These are phyloP conservation scores for Pteropus rufus DNA, from an alignment of 2,797 vertebrate species.

Conservation along the genomic window DNA sequence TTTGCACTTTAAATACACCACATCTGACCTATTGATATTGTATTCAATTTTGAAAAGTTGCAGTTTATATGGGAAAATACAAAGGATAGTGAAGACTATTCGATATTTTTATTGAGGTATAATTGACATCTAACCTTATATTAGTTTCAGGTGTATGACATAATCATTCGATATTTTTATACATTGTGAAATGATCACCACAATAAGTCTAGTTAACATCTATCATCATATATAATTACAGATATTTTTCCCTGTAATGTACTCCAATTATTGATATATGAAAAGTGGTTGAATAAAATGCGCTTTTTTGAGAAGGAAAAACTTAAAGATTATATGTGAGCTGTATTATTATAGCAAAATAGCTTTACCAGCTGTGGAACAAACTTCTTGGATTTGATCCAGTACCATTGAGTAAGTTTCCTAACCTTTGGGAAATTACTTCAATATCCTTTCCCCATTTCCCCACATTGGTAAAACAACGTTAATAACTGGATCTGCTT, in stretches of 20 bases:
- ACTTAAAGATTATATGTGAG: background rate
- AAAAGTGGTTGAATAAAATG: background rate
- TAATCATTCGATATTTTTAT: background rate
- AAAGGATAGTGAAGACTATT: background rate
- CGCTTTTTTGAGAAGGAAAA: background rate
- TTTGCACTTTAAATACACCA: background rate
- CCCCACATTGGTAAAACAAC: background rate
- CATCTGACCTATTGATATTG: background rate
- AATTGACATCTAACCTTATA: background rate
- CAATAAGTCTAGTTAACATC: background rate
- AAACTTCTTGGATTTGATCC: background rate
- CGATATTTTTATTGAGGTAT: background rate
- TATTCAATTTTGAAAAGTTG: background rate
- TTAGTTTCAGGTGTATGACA: background rate
- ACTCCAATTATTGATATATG: background rate
- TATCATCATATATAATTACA: background rate
- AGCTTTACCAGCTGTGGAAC: background rate
- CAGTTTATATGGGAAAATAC: background rate
- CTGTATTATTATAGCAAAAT: background rate
- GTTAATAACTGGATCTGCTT: background rate
- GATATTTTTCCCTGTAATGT: background rate
- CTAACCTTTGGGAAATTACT: background rate
- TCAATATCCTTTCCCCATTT: background rate
- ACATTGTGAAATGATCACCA: background rate
- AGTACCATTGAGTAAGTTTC: background rate